Base-by-base conservation (phyloP, 2,113 vertebrate species). In the Poeciliopsis occidentalis region DNA sequence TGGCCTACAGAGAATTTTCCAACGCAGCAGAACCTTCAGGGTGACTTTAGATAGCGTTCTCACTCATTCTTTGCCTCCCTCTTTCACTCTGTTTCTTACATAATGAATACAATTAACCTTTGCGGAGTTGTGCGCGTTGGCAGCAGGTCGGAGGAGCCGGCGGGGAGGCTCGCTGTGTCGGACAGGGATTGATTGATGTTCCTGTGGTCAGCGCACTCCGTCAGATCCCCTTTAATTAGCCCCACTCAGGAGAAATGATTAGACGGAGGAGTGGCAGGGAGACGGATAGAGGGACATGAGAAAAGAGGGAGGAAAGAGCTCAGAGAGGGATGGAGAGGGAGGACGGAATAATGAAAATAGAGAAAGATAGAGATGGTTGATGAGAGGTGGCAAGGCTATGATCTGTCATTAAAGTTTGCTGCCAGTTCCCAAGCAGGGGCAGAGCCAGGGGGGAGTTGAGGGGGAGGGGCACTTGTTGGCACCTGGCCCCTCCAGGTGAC, bases 81-180 rank as follows among this genome's bases (percentile, higher is more conserved):
- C 64, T 73, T 65, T 85, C 64, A 12, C 75, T 74, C 84, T 54
- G 75, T 88, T 82, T 85, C 84, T 85, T 88, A 86, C 90, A 88
- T 91, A 91, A 92, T 90, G 88, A 92, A 93, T 92, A 90, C 85
- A 90, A 93, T 93, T 93, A 93, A 92, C 92, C 91, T 93, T 93
- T 92, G 81, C 54, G 10, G 82, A 88, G 88, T 76, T 74, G 84
- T 13, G 67, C 31, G 63, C 34, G 73, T 77, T 80, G 84, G 85
- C 87, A 82, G 87, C 73, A 80, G 83, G 89, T 82, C 71, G 74
- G 86, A 84, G 82, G 82, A 77, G 81, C 85, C 84, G 71, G 82
- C 39, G 67, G 82, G 87, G 81, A 57, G 80, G 77, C 73, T 78
- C 4, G 31, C 76, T 29, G 73, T 76, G 90, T 79, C 30, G 68